These are phyloP conservation scores for Clinocottus analis DNA, from an alignment of 2,113 vertebrate species.

Conservation along the genomic window DNA sequence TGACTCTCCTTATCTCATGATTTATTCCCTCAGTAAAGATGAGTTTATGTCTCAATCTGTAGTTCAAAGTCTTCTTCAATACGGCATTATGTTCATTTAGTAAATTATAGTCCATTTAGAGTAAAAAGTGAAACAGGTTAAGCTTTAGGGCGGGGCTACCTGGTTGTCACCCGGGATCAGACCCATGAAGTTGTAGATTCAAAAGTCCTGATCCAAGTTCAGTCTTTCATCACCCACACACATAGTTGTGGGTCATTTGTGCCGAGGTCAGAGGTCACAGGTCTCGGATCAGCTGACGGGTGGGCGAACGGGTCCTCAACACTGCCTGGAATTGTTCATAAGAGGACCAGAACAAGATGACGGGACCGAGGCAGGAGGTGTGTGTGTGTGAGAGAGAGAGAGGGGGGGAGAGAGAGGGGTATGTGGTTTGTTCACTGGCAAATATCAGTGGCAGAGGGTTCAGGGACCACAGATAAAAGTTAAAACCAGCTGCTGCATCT, in stretches of 20 bases:
- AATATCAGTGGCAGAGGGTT: not conserved
- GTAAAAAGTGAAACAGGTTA: too few species aligned
- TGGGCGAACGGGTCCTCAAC: slow-evolving; percentile 18
- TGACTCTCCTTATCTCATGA: too few species aligned
- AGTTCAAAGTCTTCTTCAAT: too few species aligned
- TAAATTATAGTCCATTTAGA: too few species aligned
- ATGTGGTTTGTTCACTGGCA: not conserved
- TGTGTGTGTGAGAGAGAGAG: not conserved
- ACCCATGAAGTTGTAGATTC: not conserved
- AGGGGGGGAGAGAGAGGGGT: not conserved
- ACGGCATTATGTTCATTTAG: too few species aligned
- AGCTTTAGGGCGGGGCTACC: too few species aligned
- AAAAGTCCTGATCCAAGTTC: not conserved
- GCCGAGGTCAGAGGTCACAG: slow-evolving; percentile 27
- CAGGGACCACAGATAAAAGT: not conserved
- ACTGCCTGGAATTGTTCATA: slow-evolving; percentile 20
- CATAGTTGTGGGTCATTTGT: slow-evolving; percentile 5
- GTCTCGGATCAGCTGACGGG: slow-evolving; percentile 44
- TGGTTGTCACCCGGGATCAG: not conserved
- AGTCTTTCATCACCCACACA: not conserved
- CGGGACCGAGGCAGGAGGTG: not conserved
- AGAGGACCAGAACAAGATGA: not conserved
- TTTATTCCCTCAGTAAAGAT: too few species aligned
- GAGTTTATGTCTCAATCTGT: too few species aligned
- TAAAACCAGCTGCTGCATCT: not conserved